These are phyloP conservation scores for Coenonympha arcania DNA, from an alignment of 2,888 invertebrate species.

Conservation along the genomic window DNA sequence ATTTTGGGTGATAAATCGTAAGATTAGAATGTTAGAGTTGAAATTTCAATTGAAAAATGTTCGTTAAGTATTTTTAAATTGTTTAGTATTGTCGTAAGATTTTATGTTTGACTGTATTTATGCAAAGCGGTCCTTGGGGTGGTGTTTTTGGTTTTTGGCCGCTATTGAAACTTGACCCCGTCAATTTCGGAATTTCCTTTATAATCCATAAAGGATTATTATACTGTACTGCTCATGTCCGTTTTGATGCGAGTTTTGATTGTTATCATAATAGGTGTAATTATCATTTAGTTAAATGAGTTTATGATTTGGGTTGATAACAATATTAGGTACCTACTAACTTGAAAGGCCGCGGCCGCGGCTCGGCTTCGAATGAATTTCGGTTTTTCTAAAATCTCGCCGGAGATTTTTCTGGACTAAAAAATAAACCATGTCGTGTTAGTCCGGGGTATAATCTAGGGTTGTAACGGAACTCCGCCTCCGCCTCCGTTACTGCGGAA, in stretches of 20 bases:
- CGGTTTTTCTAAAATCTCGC: too few species aligned
- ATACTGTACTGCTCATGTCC: constrained; percentile 32
- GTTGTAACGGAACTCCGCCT: too few species aligned
- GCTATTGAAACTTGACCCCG: constrained; percentile 66
- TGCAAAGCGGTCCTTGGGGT: constrained; percentile 68
- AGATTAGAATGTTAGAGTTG: constrained; percentile 19
- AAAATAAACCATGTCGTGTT: too few species aligned
- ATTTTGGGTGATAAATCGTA: constrained; percentile 21
- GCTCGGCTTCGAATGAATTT: too few species aligned
- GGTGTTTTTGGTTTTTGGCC: constrained; percentile 62
- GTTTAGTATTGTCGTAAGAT: constrained; percentile 64
- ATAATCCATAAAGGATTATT: constrained; percentile 41
- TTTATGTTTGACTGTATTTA: constrained; percentile 66
- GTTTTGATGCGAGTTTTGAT: constrained; percentile 31
- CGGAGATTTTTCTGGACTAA: too few species aligned
- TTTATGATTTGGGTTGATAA: neutral
- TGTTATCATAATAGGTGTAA: constrained; percentile 18
- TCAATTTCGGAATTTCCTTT: constrained; percentile 40
- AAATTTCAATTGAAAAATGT: constrained; percentile 23
- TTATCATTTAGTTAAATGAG: constrained; percentile 6
- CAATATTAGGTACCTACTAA: neutral
- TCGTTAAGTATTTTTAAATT: constrained; percentile 23
- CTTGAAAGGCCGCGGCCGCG: too few species aligned
- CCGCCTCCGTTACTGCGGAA: too few species aligned
- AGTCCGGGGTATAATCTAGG: too few species aligned